Evolutionary conservation across 2,113 vertebrate species (phyloP).

Genomic region (Platysteira castanea): DNA sequence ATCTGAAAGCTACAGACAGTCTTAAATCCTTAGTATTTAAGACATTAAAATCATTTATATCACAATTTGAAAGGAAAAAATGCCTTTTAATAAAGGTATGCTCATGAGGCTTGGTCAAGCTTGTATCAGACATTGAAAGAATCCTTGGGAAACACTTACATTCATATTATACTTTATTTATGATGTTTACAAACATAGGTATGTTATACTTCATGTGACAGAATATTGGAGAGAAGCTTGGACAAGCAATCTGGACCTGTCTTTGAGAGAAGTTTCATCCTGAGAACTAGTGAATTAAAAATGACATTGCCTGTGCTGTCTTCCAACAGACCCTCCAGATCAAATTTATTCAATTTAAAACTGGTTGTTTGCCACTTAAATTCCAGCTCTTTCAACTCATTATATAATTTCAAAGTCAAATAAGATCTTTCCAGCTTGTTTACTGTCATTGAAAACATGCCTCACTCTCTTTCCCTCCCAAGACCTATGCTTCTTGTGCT

Average conservation of each 20-base stretch:
- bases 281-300: background rate
- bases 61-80: background rate
- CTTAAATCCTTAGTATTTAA: background rate
- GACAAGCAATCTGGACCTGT: background rate
- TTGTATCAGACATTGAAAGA: background rate
- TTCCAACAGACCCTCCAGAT: background rate
- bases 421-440: background rate
- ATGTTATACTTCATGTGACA: background rate
- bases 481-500: background rate
- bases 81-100: background rate
- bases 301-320: background rate
- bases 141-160: background rate
- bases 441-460: background rate
- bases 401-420: background rate
- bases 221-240: background rate
- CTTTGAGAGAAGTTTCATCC: background rate
- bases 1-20: background rate
- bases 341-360: background rate
- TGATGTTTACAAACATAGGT: background rate
- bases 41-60: background rate
- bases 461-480: background rate
- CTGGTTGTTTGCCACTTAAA: background rate
- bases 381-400: background rate
- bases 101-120: background rate
- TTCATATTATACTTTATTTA: background rate